Evolutionary conservation across 1,140 invertebrate species (phyloP).

Genomic region (Lepeophtheirus salmonis): DNA sequence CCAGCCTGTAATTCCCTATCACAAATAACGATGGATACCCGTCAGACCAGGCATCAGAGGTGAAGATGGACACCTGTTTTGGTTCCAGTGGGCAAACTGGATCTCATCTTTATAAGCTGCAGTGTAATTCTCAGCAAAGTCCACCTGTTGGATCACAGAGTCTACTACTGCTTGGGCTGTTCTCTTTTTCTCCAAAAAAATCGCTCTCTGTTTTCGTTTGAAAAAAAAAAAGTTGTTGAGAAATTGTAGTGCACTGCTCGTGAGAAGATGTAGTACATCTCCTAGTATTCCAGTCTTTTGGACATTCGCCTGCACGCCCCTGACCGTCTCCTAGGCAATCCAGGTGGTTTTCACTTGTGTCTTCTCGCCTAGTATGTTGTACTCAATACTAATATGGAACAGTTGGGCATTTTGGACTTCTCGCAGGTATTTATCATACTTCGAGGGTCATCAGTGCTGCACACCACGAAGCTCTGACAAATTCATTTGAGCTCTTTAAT

Average conservation of each 20-base stretch:
- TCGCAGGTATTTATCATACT: neutral
- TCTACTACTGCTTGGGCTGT: too few relatives aligned
- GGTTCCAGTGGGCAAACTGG: neutral
- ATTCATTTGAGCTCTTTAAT: neutral
- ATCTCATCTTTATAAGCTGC: neutral
- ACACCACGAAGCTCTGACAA: neutral
- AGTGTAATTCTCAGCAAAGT: too few relatives aligned
- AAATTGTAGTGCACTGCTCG: neutral
- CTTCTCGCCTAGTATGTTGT: neutral
- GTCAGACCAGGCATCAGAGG: neutral
- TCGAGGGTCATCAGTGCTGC: too few relatives aligned
- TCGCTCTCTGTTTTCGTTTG: too few relatives aligned
- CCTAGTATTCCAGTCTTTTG: neutral
- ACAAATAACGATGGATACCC: neutral
- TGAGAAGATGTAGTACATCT: neutral
- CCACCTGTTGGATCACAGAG: too few relatives aligned
- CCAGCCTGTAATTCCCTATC: neutral
- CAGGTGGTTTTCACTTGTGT: neutral
- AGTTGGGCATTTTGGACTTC: neutral
- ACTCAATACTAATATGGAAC: neutral
- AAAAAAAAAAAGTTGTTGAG: too few relatives aligned
- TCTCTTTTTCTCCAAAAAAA: too few relatives aligned
- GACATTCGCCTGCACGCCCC: neutral
- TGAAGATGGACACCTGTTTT: neutral
- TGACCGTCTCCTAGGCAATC: neutral